Base-by-base conservation (phyloP, 2,888 invertebrate genomes). In the Microplitis deprimator region DNA sequence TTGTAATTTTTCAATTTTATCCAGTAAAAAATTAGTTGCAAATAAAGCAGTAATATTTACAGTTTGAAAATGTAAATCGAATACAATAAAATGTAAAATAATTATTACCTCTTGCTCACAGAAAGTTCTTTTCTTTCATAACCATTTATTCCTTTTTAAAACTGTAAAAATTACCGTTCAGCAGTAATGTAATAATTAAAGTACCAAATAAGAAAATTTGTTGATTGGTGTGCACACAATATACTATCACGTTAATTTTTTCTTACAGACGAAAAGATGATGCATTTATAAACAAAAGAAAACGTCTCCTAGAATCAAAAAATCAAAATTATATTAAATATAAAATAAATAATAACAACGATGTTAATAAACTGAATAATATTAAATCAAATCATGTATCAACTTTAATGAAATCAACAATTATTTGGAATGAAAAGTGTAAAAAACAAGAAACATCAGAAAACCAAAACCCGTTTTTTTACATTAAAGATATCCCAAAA, bases 401-500 rank as follows among this genome's bases (percentile, higher is more conserved):
- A 1, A 88, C 88, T 5, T 79, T 89, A 6, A 69, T 87, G 1
- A 86, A 86, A 16, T 81, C 84, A 2, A 89, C 89, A 0, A 84
- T 85, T 78, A 84, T 84, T 10, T 89, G 89, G 89, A 83, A 83
- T 50, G 86, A 86, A 70, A 89, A 84, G 78, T 86, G 85, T 68
- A 85, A 79, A 13, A 50, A 50, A 79, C 67, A 50, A 17, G 16
- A 67, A 67, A 16, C 17, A 7, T 20, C 13, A 20, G 4, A 10
- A 2, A 71, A 75, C 68, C 77, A 2, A 81, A 77, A 8, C 76
- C 80, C 59, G 29, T 83, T 61, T 79, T 13, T 77, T 29, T 89
- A 86, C 64, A 85, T 89, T 16, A 89, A 89, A 81, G 85, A 89
- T 75, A 76, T 89, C 6, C 88, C 88, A 8, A 85, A 78, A 82